Percentiles rank a stretch among this genome's conserved stretches.
Evolutionary conservation across 2,888 invertebrate species (phyloP).

Genomic region (Leptogaster cylindrica): DNA sequence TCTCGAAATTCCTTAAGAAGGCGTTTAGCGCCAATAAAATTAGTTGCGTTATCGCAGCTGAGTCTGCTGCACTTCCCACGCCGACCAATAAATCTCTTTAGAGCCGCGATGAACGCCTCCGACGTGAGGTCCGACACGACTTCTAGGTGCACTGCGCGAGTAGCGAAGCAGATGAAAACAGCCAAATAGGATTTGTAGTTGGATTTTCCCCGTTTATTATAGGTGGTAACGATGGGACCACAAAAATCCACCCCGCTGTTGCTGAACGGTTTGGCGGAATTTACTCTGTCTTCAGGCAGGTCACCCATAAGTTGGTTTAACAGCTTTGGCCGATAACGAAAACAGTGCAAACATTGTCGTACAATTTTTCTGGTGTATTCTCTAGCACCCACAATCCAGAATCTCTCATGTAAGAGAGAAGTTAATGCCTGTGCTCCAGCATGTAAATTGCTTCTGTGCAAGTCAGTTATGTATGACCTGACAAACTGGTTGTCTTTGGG

Average conservation of each 20-base stretch:
- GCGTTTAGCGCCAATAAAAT: conserved; percentile 44
- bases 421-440: conserved; percentile 37
- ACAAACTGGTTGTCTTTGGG: conserved; percentile 42
- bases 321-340: conserved; percentile 18
- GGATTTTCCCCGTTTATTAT: too few relatives aligned
- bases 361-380: conserved; percentile 30
- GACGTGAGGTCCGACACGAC: too few relatives aligned
- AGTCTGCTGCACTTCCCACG: conserved; percentile 41
- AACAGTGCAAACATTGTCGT: conserved; percentile 38
- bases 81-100: conserved; percentile 43
- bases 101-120: too few relatives aligned
- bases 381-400: conserved; percentile 35
- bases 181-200: too few relatives aligned
- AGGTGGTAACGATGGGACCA: too few relatives aligned
- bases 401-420: conserved; percentile 24
- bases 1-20: too few relatives aligned
- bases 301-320: conserved; percentile 47
- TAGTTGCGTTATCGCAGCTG: too few relatives aligned
- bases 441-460: conserved; percentile 37
- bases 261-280: conserved; percentile 42
- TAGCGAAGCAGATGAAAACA: conserved; percentile 45
- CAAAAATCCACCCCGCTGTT: too few relatives aligned
- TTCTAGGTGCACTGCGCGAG: conserved; percentile 46
- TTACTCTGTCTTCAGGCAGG: conserved; percentile 41
- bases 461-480: not conserved